Conservation (phyloP, 2,888 invertebrate species). For the Synanthedon vespiformis region DNA sequence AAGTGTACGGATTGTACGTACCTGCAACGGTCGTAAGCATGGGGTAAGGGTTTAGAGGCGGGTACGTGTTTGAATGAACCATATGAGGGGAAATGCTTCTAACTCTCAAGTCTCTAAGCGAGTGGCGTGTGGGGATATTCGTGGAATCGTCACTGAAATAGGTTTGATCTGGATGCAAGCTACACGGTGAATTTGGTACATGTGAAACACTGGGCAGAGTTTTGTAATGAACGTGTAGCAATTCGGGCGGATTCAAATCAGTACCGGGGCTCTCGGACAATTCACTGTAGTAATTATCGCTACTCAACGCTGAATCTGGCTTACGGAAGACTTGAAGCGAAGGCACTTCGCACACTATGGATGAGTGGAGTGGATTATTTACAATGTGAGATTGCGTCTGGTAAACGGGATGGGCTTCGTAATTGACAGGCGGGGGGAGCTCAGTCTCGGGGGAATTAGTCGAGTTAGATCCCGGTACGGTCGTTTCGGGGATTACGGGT, state of each 20-base stretch:
- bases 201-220: constrained; percentile 58
- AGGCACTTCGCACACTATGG: constrained; percentile 48
- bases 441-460: constrained; percentile 54
- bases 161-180: constrained; percentile 50
- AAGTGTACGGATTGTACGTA: constrained; percentile 59
- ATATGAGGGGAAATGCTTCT: constrained; percentile 35
- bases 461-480: constrained; percentile 55
- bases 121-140: constrained; percentile 32
- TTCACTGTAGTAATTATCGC: constrained; percentile 39
- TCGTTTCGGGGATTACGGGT: constrained; percentile 53
- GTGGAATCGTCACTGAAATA: constrained; percentile 28
- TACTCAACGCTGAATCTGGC: constrained; percentile 26
- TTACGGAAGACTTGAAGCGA: constrained; percentile 44
- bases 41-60: constrained; percentile 58
- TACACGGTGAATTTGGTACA: constrained; percentile 59
- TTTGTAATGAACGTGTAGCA: constrained; percentile 57
- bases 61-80: constrained; percentile 58
- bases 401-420: constrained; percentile 43
- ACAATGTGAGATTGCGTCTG: constrained; percentile 10
- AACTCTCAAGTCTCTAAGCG: constrained; percentile 44
- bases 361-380: constrained; percentile 21
- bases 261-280: constrained; percentile 46
- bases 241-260: constrained; percentile 45
- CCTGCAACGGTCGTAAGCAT: constrained; percentile 62
- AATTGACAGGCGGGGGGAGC: constrained; percentile 60